Base-by-base conservation (phyloP, 1,140 invertebrate genomes). In the Drosophila sechellia region DNA sequence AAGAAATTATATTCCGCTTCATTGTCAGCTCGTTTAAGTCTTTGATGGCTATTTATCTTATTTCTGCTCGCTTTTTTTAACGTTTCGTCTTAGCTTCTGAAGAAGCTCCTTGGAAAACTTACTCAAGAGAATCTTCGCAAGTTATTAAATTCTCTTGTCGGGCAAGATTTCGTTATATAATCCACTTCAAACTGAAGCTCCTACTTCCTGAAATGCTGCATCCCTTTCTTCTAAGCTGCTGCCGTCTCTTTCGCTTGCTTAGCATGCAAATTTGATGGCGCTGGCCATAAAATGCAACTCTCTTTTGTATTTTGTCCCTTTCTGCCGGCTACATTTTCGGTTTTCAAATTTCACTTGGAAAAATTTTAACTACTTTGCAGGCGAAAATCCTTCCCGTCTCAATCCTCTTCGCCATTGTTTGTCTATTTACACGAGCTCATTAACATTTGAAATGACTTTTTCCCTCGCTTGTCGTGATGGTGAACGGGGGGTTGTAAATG, bases 371-470 rank as follows among this genome's bases (percentile, higher is more conserved):
- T 86, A 86, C 78, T 86, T 87, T 81, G 86, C 73, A 49, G 60
- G 63, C 74, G 61, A 66, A 58, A 43, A 12, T 35, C n/a, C 45
- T 22, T 43, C 27, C 42, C 46, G 42, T 42, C 45, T 34, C 48
- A 61, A 66, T 56, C 66, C 69, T 78, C 77, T 85, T 50, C 61
- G 74, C 78, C 83, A 86, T 86, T 86, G 83, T 86, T 86, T 87
- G 83, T 87, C 84, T 87, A 87, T 87, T 89, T 87, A 87, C 79
- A 89, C 84, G 73, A 89, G 84, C 84, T 89, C 84, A 89, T 89
- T 89, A 89, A 89, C 84, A 89, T 89, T 89, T 89, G 84, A 89
- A 89, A 89, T 89, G 84, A 89, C 84, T 89, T 89, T 84, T 84
- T 74, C 76, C 55, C 63, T 86, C 59, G 52, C 13, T 48, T 25